These are phyloP conservation scores for Dolichoris vasculosae DNA, from an alignment of 1,140 invertebrate species.

Conservation along the genomic window DNA sequence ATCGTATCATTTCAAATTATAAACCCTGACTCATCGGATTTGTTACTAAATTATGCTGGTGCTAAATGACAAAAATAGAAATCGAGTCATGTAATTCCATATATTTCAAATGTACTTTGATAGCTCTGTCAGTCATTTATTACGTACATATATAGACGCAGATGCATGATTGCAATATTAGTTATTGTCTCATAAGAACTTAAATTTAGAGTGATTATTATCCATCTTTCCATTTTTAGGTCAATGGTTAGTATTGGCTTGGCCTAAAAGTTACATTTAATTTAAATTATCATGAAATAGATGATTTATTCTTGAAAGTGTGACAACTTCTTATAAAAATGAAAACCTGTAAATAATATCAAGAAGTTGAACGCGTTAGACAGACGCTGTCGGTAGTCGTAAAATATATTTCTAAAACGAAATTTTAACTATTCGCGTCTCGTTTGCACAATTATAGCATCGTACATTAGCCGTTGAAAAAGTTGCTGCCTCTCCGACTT, in stretches of 20 bases:
- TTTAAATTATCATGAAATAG: too few relatives aligned
- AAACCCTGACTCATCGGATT: slow-evolving; percentile 13
- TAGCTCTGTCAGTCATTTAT: neutral
- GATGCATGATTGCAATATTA: neutral
- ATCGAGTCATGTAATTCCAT: neutral
- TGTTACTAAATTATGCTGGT: neutral
- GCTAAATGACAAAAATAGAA: slow-evolving; percentile 26
- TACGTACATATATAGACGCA: neutral
- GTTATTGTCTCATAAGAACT: neutral
- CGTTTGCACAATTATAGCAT: too few relatives aligned
- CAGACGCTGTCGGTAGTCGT: slow-evolving; percentile 7
- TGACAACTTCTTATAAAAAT: too few relatives aligned
- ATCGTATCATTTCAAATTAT: neutral
- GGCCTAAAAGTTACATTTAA: too few relatives aligned
- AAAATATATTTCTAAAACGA: slow-evolving; percentile 27
- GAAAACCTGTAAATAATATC: too few relatives aligned
- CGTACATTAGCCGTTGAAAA: neutral
- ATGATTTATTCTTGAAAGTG: too few relatives aligned
- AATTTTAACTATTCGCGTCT: too few relatives aligned
- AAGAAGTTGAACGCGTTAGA: too few relatives aligned
- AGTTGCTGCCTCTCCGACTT: neutral
- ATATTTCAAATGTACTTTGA: slow-evolving; percentile 4
- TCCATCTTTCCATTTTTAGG: neutral
- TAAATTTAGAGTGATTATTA: neutral
- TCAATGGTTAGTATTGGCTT: too few relatives aligned